Conservation (phyloP, 1,140 invertebrate genomes). For the Oscheius sp. region DNA sequence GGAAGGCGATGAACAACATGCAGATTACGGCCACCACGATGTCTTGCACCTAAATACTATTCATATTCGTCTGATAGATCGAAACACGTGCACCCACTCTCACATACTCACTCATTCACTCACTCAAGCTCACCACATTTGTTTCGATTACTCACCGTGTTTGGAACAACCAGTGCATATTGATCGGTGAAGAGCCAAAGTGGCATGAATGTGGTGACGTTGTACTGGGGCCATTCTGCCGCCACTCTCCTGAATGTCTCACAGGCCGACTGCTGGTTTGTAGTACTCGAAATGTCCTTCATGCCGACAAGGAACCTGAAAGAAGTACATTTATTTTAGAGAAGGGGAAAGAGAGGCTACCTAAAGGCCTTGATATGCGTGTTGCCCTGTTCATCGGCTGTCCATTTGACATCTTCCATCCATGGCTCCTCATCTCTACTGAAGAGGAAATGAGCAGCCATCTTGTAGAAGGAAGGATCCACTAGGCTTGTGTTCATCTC, state of each 20-base stretch:
- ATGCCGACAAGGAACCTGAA: slow-evolving; percentile 57
- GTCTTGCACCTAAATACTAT: slow-evolving; percentile 70
- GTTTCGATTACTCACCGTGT: slow-evolving; percentile 68
- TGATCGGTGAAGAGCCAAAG: slow-evolving; percentile 89
- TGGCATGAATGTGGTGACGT: slow-evolving; percentile 86
- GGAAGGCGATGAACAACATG: slow-evolving; percentile 93
- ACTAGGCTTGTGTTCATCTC: slow-evolving; percentile 72
- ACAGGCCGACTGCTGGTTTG: slow-evolving; percentile 55
- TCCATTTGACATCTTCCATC: slow-evolving; percentile 60
- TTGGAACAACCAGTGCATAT: slow-evolving; percentile 58
- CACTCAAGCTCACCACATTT: no score
- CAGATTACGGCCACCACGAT: slow-evolving; percentile 84
- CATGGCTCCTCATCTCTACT: slow-evolving; percentile 50
- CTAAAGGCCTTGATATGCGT: slow-evolving; percentile 48
- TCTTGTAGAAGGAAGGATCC: slow-evolving; percentile 44
- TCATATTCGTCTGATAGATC: neutral
- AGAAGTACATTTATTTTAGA: no score
- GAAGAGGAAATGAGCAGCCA: slow-evolving; percentile 54
- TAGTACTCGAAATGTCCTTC: slow-evolving; percentile 55
- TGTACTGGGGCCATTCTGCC: slow-evolving; percentile 73
- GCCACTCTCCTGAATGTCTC: slow-evolving; percentile 62
- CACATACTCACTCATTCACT: no score
- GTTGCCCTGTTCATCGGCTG: slow-evolving; percentile 34
- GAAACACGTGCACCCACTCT: no score
- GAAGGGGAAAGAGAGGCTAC: slow-evolving; percentile 9